Evolutionary conservation across 30 jellyfish, hydroid and myxozoan species (phyloP).

Genomic region (Haliclystus octoradiatus): DNA sequence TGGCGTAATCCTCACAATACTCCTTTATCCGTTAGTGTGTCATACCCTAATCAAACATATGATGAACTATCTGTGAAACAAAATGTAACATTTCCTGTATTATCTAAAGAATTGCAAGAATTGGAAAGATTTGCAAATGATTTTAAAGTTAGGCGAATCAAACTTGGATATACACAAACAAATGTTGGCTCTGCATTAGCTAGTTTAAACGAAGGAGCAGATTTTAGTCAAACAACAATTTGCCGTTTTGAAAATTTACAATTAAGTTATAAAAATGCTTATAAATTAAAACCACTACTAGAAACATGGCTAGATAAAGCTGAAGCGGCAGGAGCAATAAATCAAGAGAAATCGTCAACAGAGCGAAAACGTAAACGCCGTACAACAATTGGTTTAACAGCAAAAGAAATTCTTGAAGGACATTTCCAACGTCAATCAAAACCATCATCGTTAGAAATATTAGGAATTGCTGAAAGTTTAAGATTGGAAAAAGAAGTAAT

Average conservation of each 20-base stretch:
- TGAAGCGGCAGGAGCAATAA: slow-evolving; percentile 64
- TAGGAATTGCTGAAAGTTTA: slow-evolving; percentile 66
- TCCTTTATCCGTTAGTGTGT: slow-evolving; percentile 29
- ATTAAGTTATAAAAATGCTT: slow-evolving; percentile 62
- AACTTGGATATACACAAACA: slow-evolving; percentile 65
- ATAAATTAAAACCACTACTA: slow-evolving; percentile 56
- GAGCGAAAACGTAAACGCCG: slow-evolving; percentile 67
- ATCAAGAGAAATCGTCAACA: slow-evolving; percentile 52
- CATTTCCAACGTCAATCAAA: slow-evolving; percentile 67
- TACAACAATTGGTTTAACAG: slow-evolving; percentile 61
- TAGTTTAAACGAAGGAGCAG: slow-evolving; percentile 62
- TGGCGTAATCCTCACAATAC: slow-evolving; percentile 53
- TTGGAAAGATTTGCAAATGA: slow-evolving; percentile 60
- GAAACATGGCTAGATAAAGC: slow-evolving; percentile 75
- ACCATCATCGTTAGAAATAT: slow-evolving; percentile 63
- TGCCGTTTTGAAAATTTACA: slow-evolving; percentile 64
- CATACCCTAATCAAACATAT: slow-evolving; percentile 12
- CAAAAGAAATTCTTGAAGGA: slow-evolving; percentile 63
- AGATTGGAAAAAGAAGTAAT: slow-evolving; percentile 68
- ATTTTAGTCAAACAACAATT: slow-evolving; percentile 67
- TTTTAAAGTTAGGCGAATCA: slow-evolving; percentile 64
- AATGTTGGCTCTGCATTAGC: slow-evolving; percentile 75
- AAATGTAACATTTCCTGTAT: slow-evolving; percentile 31
- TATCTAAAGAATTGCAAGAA: slow-evolving; percentile 63
- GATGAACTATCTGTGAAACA: slow-evolving; percentile 29